Evolutionary conservation across 2,888 invertebrate species (phyloP).

Genomic region (Kuschelorhynchus macadamiae): DNA sequence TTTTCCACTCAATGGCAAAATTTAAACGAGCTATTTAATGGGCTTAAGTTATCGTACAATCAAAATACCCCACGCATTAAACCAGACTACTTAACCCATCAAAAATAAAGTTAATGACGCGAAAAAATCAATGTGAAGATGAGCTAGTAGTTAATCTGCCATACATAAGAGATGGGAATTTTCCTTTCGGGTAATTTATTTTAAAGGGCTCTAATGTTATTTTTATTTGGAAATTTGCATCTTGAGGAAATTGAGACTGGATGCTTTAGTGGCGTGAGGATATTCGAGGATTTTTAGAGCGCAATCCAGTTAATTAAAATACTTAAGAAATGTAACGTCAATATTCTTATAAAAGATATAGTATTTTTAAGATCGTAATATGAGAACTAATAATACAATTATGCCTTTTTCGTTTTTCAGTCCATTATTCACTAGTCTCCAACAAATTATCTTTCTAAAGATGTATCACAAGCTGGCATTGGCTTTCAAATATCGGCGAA

Average conservation of each 20-base stretch:
- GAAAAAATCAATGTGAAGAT: not conserved
- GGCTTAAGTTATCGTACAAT: too few species aligned
- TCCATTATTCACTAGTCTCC: too few species aligned
- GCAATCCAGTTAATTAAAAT: too few species aligned
- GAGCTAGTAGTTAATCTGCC: conserved; percentile 2
- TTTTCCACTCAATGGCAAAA: too few species aligned
- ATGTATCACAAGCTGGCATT: too few species aligned
- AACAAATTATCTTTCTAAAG: too few species aligned
- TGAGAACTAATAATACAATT: too few species aligned
- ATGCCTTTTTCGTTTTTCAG: too few species aligned
- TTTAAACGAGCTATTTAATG: too few species aligned
- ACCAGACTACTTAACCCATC: not conserved
- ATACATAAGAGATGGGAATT: conserved; percentile 2
- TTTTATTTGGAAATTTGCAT: conserved; percentile 9
- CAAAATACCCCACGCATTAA: not conserved
- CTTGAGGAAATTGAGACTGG: not conserved
- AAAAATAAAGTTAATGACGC: conserved; percentile 9
- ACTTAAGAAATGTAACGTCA: too few species aligned
- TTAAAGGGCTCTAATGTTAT: not conserved
- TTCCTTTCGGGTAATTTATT: conserved; percentile 5
- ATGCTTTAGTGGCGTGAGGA: not conserved
- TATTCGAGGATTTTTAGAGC: not conserved
- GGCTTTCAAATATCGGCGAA: too few species aligned
- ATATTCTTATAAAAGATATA: not conserved
- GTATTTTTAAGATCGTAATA: too few species aligned